phyloP scores from a whole-genome alignment of 53 echinoderm and acorn worm species.

The Holothuria scabra region DNA sequence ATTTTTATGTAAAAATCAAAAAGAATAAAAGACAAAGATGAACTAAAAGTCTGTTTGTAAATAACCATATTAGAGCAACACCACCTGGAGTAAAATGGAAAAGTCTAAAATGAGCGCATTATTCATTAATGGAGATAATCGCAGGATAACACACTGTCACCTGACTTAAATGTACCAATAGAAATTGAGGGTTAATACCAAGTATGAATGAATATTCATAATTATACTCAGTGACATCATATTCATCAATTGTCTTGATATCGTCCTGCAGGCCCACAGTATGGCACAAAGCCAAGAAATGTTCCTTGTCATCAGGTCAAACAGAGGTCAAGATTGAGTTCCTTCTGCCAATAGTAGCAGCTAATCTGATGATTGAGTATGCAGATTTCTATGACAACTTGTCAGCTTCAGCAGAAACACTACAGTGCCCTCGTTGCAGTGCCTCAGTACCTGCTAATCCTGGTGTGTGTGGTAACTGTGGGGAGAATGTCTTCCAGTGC shows the following conservation, averaged over 20 bases:
- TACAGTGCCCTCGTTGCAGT: constrained; percentile 99
- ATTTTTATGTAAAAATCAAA: too few species aligned
- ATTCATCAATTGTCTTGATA: background rate
- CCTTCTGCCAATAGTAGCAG: constrained; percentile 92
- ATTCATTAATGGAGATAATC: too few species aligned
- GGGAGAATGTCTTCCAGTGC: constrained; percentile 98
- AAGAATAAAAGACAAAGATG: too few species aligned
- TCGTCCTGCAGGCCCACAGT: constrained; percentile 76
- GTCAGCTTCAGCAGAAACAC: constrained; percentile 92
- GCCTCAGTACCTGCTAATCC: constrained; percentile 97
- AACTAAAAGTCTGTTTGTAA: too few species aligned
- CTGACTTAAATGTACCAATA: too few species aligned
- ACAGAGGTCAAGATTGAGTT: constrained; percentile 98
- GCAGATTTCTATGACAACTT: constrained; percentile 99
- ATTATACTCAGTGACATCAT: background rate
- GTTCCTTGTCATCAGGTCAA: constrained; percentile 88
- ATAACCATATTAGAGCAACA: too few species aligned
- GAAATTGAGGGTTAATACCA: too few species aligned
- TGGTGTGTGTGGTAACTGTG: constrained; percentile 97
- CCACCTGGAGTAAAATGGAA: too few species aligned
- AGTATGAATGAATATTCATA: too few species aligned
- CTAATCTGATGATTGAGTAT: constrained; percentile 98
- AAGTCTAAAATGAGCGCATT: too few species aligned
- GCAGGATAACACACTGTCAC: too few species aligned
- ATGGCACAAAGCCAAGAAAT: constrained; percentile 99